phyloP scores from a whole-genome alignment of 2,797 vertebrate genomes.

The Enteromius radiatus region DNA sequence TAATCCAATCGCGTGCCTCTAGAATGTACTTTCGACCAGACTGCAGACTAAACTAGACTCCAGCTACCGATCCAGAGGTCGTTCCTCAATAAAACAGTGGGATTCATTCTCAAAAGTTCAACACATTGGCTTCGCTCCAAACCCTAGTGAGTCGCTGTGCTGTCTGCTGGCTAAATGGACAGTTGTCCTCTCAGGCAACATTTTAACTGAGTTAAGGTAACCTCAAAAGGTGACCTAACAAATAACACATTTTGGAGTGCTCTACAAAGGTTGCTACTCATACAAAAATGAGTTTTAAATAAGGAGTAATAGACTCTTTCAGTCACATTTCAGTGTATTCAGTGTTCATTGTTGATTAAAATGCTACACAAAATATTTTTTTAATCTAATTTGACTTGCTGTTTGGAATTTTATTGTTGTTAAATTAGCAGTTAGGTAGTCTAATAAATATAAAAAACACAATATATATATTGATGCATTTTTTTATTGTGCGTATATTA shows the following conservation, averaged over 20 bases:
- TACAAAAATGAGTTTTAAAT: not conserved
- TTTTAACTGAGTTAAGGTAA: not conserved
- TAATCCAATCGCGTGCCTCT: not conserved
- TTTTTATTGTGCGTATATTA: not conserved
- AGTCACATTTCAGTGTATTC: not conserved
- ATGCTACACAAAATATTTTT: not conserved
- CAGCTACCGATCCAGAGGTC: conserved; percentile 1
- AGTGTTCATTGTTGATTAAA: too few species aligned
- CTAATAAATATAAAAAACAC: not conserved
- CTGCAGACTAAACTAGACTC: conserved; percentile 11
- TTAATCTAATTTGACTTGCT: not conserved
- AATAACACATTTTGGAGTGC: not conserved
- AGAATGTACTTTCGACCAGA: not conserved
- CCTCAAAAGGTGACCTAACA: not conserved
- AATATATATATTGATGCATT: too few species aligned
- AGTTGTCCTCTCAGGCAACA: not conserved
- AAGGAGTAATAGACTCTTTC: not conserved
- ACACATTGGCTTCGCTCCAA: not conserved
- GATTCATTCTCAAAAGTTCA: conserved; percentile 14
- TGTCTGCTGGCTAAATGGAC: not conserved
- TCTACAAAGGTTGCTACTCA: too few species aligned
- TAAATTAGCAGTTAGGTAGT: not conserved
- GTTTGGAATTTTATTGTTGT: not conserved
- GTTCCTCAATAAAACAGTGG: conserved; percentile 24
- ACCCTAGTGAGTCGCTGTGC: not conserved